Evolutionary conservation across 2,113 vertebrate genomes (phyloP).

Genomic region (Pteronura brasiliensis): DNA sequence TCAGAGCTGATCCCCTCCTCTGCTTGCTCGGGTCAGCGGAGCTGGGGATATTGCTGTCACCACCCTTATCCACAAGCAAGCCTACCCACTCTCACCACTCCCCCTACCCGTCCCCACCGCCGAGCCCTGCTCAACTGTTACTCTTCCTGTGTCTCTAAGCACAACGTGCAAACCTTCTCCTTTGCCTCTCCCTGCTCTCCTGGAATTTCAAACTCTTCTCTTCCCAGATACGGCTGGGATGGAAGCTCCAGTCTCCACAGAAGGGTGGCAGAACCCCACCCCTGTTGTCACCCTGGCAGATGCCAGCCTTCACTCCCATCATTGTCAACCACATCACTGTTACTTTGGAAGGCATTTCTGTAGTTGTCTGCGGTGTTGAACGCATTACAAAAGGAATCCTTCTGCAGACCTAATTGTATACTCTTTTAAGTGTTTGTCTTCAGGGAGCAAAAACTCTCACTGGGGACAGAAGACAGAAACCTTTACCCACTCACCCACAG

Average conservation of each 20-base stretch:
- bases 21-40: background rate
- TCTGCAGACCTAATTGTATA: background rate
- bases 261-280: background rate
- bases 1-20: background rate
- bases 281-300: background rate
- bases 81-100: background rate
- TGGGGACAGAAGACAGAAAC: background rate
- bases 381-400: background rate
- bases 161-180: background rate
- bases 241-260: background rate
- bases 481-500: background rate
- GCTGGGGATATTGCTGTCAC: background rate
- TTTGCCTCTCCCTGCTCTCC: background rate
- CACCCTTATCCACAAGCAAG: background rate
- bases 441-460: background rate
- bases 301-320: background rate
- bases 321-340: background rate
- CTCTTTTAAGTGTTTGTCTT: background rate
- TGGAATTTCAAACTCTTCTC: constrained; percentile 38
- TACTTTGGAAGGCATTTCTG: background rate
- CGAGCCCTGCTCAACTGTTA: background rate
- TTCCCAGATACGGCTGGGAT: constrained; percentile 19
- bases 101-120: rapidly evolving
- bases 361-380: background rate
- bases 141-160: background rate